A percentile compares a stretch with the other conserved stretches of the same genome.
Evolutionary conservation across 2,113 vertebrate species (phyloP).

Genomic region (Ranitomeya imitator): DNA sequence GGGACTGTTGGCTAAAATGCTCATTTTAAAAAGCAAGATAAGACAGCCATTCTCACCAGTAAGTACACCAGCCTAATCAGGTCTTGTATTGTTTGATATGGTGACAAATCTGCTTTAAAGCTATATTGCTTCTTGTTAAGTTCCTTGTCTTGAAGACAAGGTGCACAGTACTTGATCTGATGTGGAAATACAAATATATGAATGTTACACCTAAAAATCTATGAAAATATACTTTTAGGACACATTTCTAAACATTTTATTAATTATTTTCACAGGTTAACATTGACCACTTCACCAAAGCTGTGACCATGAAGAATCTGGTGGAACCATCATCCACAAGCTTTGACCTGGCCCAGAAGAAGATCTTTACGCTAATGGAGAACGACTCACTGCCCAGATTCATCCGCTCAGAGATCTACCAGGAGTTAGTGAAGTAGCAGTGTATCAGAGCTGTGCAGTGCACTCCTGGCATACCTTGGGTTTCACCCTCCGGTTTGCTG

Average conservation of each 20-base stretch:
- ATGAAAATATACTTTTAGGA: neutral
- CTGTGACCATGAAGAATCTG: conserved; percentile 89
- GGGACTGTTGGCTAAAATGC: too few species aligned
- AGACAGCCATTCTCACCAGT: too few species aligned
- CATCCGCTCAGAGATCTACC: conserved; percentile 85
- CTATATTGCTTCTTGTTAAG: neutral
- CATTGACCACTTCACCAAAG: conserved; percentile 94
- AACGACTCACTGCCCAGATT: conserved; percentile 95
- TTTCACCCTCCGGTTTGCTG: conserved; percentile 38
- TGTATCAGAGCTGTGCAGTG: conserved; percentile 58
- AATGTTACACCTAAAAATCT: neutral
- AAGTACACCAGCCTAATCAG: too few species aligned
- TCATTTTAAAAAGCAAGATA: too few species aligned
- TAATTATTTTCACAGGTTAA: conserved; percentile 80
- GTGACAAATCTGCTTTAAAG: too few species aligned
- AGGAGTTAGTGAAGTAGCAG: conserved; percentile 81
- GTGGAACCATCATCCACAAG: conserved; percentile 80
- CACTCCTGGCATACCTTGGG: conserved; percentile 8
- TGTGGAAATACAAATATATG: neutral
- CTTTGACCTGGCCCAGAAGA: conserved; percentile 93
- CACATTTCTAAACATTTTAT: neutral
- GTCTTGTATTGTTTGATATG: too few species aligned
- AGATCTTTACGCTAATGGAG: conserved; percentile 92
- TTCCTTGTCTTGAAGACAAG: neutral
- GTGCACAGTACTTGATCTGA: neutral